Percentiles rank a stretch among this genome's conserved stretches.
phyloP scores from a whole-genome alignment of 1,140 invertebrate genomes.

The Rhagoletis zephyria region DNA sequence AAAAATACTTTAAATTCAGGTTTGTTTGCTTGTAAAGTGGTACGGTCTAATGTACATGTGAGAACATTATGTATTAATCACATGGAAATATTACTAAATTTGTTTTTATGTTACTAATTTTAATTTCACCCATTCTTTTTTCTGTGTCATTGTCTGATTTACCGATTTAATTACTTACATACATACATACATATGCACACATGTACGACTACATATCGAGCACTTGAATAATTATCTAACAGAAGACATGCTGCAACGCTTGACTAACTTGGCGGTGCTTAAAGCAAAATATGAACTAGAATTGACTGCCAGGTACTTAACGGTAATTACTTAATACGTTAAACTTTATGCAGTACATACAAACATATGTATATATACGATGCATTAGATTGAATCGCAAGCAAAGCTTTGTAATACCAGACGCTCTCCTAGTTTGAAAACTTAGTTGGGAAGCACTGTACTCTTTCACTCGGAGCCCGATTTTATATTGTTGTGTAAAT shows the following conservation, averaged over 20 bases:
- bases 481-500: too few relatives aligned
- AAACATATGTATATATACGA: too few relatives aligned
- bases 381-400: too few relatives aligned
- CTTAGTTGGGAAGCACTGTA: too few relatives aligned
- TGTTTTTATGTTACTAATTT: background rate
- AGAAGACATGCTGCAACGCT: background rate
- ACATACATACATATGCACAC: too few relatives aligned
- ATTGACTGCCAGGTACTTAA: background rate
- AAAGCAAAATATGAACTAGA: background rate
- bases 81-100: too few relatives aligned
- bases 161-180: background rate
- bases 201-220: background rate
- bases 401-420: too few relatives aligned
- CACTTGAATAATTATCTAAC: background rate
- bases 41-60: background rate
- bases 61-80: too few relatives aligned
- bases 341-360: background rate
- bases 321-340: background rate
- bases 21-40: too few relatives aligned
- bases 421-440: too few relatives aligned
- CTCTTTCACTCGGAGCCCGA: too few relatives aligned
- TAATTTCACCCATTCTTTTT: slow-evolving; percentile 13
- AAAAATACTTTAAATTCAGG: background rate
- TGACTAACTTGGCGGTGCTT: background rate
- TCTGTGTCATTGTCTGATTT: slow-evolving; percentile 38